Conservation (phyloP, 2,797 vertebrate species). For the Pangasius sanitwongsei region DNA sequence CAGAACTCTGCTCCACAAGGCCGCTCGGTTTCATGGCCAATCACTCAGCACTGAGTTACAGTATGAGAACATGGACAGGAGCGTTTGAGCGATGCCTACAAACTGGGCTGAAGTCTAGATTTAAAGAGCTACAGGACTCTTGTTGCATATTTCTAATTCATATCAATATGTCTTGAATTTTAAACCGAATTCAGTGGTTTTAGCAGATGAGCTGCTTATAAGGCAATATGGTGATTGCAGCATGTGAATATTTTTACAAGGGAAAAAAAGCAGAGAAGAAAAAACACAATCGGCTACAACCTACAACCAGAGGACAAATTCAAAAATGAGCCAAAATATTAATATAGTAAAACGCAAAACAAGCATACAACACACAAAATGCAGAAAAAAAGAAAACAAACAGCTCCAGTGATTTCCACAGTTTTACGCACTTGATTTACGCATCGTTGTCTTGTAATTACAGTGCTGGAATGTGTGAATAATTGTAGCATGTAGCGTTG, state of each 20-base stretch:
- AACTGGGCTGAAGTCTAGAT: not conserved
- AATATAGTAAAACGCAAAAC: too few species aligned
- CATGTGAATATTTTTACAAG: not conserved
- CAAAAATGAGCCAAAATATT: too few species aligned
- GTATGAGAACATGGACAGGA: not conserved
- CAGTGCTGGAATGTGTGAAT: slow-evolving; percentile 32
- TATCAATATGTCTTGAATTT: not conserved
- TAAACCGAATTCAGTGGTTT: not conserved
- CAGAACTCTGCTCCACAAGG: not conserved
- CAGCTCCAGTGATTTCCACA: too few species aligned
- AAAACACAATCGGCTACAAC: not conserved
- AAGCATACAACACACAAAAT: too few species aligned
- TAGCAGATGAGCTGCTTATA: not conserved
- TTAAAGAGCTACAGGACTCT: not conserved
- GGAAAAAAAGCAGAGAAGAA: not conserved
- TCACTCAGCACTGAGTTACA: not conserved
- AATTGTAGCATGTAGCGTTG: slow-evolving; percentile 42
- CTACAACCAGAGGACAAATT: too few species aligned
- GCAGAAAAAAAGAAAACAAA: too few species aligned
- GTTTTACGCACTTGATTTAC: too few species aligned
- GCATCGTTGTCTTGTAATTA: not conserved
- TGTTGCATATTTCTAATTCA: not conserved
- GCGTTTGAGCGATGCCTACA: not conserved
- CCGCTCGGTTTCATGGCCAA: not conserved
- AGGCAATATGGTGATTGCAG: not conserved